phyloP scores from a whole-genome alignment of 2,113 vertebrate genomes.

The Myrmecobius fasciatus region DNA sequence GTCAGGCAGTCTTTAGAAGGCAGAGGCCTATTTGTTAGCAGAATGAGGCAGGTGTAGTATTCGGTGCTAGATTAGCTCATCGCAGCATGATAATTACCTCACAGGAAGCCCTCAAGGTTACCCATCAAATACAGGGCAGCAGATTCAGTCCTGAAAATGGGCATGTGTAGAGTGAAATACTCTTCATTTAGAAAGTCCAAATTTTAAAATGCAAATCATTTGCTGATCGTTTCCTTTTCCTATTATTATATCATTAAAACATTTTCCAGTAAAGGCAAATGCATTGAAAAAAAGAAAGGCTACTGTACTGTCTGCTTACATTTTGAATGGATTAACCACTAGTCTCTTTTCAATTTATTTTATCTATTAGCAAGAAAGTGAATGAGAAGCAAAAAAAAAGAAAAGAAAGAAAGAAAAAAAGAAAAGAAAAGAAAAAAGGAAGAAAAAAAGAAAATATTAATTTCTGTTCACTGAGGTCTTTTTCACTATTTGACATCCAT shows the following conservation, averaged over 20 bases:
- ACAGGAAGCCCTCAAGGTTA: conserved; percentile 79
- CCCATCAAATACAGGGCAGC: conserved; percentile 47
- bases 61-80: conserved; percentile 81
- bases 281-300: accelerated
- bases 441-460: background rate
- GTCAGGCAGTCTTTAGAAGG: conserved; percentile 82
- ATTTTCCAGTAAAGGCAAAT: conserved; percentile 16
- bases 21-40: conserved; percentile 84
- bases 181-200: conserved; percentile 77
- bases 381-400: conserved; percentile 23
- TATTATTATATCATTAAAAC: conserved; percentile 64
- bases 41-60: conserved; percentile 83
- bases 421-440: no score
- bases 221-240: conserved; percentile 61
- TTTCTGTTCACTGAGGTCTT: accelerated
- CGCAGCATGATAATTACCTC: conserved; percentile 88
- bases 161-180: conserved; percentile 57
- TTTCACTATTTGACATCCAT: background rate
- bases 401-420: no score
- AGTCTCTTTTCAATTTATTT: background rate
- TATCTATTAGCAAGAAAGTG: conserved; percentile 3
- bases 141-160: conserved; percentile 69
- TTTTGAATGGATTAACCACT: background rate
- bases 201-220: conserved; percentile 68
- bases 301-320: accelerated